Conservation (phyloP, 2,888 invertebrate genomes). For the Pyrrhosoma nymphula region DNA sequence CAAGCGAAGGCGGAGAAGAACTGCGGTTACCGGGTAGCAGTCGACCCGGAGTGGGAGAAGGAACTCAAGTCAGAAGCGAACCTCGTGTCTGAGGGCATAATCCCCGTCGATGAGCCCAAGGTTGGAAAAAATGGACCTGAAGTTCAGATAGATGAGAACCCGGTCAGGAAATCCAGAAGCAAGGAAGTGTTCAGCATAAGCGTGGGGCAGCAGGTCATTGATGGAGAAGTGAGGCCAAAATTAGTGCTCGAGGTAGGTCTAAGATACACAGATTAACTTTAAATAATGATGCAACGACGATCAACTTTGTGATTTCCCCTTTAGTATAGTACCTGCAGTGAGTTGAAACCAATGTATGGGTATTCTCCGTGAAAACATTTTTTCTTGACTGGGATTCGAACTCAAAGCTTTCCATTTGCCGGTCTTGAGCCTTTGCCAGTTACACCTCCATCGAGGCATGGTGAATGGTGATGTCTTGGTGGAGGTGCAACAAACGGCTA, state of each 20-base stretch:
- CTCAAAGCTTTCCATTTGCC: too few relatives aligned
- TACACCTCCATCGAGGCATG: too few relatives aligned
- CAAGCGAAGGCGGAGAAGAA: background rate
- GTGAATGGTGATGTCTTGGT: too few relatives aligned
- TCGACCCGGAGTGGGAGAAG: constrained; percentile 12
- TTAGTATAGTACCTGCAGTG: too few relatives aligned
- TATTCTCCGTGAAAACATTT: too few relatives aligned
- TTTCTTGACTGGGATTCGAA: too few relatives aligned
- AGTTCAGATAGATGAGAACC: background rate
- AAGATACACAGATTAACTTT: background rate
- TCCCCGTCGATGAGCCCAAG: background rate
- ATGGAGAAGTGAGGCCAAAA: constrained; percentile 4
- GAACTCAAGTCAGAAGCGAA: background rate
- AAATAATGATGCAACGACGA: too few relatives aligned
- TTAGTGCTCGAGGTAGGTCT: background rate
- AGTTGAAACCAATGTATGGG: too few relatives aligned
- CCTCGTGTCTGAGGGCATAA: background rate
- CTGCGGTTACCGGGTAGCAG: background rate
- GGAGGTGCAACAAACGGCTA: too few relatives aligned
- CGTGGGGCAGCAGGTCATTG: background rate
- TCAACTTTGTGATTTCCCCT: too few relatives aligned
- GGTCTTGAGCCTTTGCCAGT: too few relatives aligned
- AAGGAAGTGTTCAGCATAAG: background rate
- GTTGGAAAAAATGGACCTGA: background rate
- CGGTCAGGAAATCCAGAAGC: background rate